phyloP scores from a whole-genome alignment of 2,113 vertebrate genomes.

The Otis tarda region DNA sequence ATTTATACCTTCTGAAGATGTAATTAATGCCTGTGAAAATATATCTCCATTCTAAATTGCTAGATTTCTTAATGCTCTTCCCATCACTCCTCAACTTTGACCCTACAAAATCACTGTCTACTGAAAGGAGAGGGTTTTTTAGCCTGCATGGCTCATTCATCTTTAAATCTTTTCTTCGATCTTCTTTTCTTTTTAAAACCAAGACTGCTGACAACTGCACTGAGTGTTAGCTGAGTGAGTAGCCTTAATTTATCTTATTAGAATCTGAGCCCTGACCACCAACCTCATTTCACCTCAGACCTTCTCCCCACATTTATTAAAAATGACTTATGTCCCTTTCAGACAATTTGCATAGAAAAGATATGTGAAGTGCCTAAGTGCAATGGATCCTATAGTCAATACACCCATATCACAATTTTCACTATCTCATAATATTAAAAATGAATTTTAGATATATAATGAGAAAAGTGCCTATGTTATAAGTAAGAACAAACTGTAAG shows the following conservation, averaged over 20 bases:
- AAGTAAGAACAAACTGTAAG: neutral
- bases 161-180: conserved; percentile 59
- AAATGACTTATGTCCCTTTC: conserved; percentile 37
- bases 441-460: neutral
- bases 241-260: conserved; percentile 60
- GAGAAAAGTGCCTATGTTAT: neutral
- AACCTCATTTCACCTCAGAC: conserved; percentile 43
- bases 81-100: conserved; percentile 65
- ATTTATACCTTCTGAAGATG: conserved; percentile 5
- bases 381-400: neutral
- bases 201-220: conserved; percentile 61
- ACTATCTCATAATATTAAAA: neutral
- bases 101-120: conserved; percentile 35
- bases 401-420: neutral
- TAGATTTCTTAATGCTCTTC: conserved; percentile 74
- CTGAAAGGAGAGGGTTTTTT: conserved; percentile 61
- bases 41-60: conserved; percentile 67
- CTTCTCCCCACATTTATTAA: conserved; percentile 51
- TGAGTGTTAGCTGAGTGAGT: conserved; percentile 22
- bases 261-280: conserved; percentile 32
- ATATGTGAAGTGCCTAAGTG: neutral
- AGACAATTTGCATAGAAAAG: conserved; percentile 19
- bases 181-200: conserved; percentile 45
- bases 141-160: conserved; percentile 55
- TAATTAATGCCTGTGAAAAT: conserved; percentile 57